Conservation (phyloP, 2,797 vertebrate genomes). For the Pempheris klunzingeri region DNA sequence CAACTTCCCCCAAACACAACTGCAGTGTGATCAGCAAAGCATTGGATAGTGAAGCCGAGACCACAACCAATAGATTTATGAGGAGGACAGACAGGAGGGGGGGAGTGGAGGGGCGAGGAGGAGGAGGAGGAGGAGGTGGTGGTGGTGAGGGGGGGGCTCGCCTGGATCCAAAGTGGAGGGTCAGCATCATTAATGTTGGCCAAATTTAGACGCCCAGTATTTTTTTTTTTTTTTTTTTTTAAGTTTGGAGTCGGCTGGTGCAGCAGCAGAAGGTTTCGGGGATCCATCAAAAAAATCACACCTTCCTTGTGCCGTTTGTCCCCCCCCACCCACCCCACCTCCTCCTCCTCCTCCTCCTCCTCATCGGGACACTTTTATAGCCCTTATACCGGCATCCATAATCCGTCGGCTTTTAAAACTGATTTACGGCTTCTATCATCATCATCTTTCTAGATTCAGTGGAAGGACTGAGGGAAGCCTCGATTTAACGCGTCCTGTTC, state of each 20-base stretch:
- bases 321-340: no score
- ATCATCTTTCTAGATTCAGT: neutral
- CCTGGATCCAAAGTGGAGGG: slow-evolving; percentile 27
- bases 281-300: slow-evolving; percentile 27
- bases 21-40: slow-evolving; percentile 95
- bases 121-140: neutral
- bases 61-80: slow-evolving; percentile 97
- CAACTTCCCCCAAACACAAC: slow-evolving; percentile 98
- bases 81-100: slow-evolving; percentile 42
- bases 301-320: neutral
- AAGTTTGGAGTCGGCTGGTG: slow-evolving; percentile 32
- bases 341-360: no score
- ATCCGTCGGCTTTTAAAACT: slow-evolving; percentile 19
- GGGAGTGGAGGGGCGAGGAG: neutral
- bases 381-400: slow-evolving; percentile 7
- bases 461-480: slow-evolving; percentile 1
- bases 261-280: slow-evolving; percentile 30
- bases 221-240: no score
- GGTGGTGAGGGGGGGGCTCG: neutral
- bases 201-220: neutral
- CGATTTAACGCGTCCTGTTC: neutral
- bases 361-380: slow-evolving; percentile 29
- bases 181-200: slow-evolving; percentile 32
- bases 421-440: slow-evolving; percentile 28
- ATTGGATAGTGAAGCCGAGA: slow-evolving; percentile 89